Evolutionary conservation across 2,113 vertebrate genomes (phyloP).

Genomic region (Clarias batrachus): DNA sequence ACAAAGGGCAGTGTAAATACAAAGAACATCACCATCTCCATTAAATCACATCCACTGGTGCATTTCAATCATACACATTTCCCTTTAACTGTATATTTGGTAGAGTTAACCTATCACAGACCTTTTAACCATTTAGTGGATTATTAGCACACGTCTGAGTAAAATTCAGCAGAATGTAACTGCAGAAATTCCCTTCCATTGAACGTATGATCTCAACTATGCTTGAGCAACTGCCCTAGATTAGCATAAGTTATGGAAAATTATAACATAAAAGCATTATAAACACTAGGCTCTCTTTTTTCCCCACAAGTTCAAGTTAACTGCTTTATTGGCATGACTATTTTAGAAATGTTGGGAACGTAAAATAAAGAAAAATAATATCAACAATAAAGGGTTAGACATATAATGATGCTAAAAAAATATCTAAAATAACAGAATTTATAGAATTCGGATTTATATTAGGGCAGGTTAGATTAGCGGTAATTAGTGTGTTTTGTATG

Average conservation of each 20-base stretch:
- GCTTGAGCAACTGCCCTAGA: slow-evolving; percentile 15
- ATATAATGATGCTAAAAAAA: too few species aligned
- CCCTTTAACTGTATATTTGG: not conserved
- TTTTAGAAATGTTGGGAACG: too few species aligned
- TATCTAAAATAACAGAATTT: too few species aligned
- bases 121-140: not conserved
- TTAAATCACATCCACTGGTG: slow-evolving; percentile 33
- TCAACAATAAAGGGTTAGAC: too few species aligned
- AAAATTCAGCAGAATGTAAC: not conserved
- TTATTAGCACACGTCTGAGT: not conserved
- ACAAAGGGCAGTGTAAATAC: not conserved
- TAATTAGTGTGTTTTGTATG: too few species aligned
- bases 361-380: too few species aligned
- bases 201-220: not conserved
- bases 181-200: not conserved
- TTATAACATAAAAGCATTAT: not conserved
- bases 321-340: too few species aligned
- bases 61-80: slow-evolving; percentile 14
- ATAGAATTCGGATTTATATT: too few species aligned
- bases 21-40: slow-evolving; percentile 6
- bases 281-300: not conserved
- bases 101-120: not conserved
- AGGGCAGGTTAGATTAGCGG: too few species aligned
- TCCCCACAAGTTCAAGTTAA: not conserved
- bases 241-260: not conserved